Base-by-base conservation (phyloP, 1,140 invertebrate genomes). In the Bombus superbus region DNA sequence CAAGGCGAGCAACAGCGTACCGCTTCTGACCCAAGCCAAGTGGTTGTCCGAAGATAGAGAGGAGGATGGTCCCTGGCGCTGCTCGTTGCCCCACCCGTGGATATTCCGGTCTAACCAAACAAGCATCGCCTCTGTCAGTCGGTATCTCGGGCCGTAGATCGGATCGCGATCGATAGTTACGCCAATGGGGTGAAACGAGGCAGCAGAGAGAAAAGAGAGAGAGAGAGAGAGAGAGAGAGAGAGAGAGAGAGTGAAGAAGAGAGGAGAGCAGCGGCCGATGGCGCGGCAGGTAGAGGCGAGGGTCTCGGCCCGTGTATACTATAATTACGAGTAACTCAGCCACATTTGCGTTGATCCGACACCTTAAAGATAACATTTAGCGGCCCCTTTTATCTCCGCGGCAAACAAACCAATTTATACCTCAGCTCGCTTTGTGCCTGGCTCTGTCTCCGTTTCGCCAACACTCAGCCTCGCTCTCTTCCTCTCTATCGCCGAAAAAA, bases 341-440 rank as follows among this genome's bases (percentile, higher is more conserved):
- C 95, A 95, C 95, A 95, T 95, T 95, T 95, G 95, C 95, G 94
- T 95, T 95, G 95, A 95, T 95, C 94, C 94, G 95, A 95, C 95
- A 95, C 95, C 95, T 95, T 95, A 95, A 95, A 95, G 94, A 95
- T 95, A 95, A 94, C 94, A 95, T 95, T 95, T 95, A 95, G 94
- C 95, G 95, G 95, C 94, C 94, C 94, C 95, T 95, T 95, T 95
- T 94, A 95, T 95, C 95, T 95, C 94, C 94, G 95, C 94, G 94
- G 94, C 95, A 95, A 95, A 95, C 95, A 95, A 95, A 95, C 95
- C 94, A 95, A 95, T 95, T 95, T 95, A 95, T 95, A 95, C 94
- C 93, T 93, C 94, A 94, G 94, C 92, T 94, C 94, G 93, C 92
- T 95, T 94, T 94, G 93, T 94, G 90, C 86, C 62, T 87, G 57